Evolutionary conservation across 2,888 invertebrate species (phyloP), one percentile per base, ranked within the genome.

Genomic region (Trisateles emortualis): DNA sequence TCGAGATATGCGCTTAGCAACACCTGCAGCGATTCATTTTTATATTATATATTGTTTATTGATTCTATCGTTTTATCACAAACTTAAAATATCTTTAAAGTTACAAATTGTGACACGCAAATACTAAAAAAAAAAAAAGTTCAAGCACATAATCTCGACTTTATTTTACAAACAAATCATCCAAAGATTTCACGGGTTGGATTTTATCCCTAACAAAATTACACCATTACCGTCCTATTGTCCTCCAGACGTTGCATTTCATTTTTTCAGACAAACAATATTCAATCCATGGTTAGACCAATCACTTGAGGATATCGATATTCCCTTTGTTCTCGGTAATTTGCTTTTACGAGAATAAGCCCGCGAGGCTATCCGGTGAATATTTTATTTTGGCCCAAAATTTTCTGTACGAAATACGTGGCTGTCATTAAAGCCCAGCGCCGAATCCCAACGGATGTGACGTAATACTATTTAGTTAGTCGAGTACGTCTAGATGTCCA

Each of bases 271-370:
- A 43, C 47, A 59, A 69, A 65, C 61, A 52, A 59, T 71, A 74
- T 68, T 72, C 62, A 64, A 75, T 72, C 61, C 59, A 58, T 53
- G 53, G 53, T 49, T 61, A 63, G 53, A 59, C 60, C 64, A 73
- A 74, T 76, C 69, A 71, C 65, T 71, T 64, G 63, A 61, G 59
- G 64, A 64, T 52, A 78, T 66, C 62, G 60, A 64, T 64, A 69
- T 65, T 75, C 54, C 62, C 58, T 71, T 78, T 76, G 74, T 78
- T 76, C 68, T 72, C 30, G 39, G 57, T 64, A 70, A 73, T 76
- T 74, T 73, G 67, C 70, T 68, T 72, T 72, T 64, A 57, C 49
- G 30, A 46, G 36, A 59, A 58, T 56, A 66, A 40, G 36, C 59
- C 65, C 50, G 43, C 41, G 52, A 52, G 64, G 59, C 44, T 41